Conservation (phyloP, 2,113 vertebrate species). For the Calidris pygmaea region DNA sequence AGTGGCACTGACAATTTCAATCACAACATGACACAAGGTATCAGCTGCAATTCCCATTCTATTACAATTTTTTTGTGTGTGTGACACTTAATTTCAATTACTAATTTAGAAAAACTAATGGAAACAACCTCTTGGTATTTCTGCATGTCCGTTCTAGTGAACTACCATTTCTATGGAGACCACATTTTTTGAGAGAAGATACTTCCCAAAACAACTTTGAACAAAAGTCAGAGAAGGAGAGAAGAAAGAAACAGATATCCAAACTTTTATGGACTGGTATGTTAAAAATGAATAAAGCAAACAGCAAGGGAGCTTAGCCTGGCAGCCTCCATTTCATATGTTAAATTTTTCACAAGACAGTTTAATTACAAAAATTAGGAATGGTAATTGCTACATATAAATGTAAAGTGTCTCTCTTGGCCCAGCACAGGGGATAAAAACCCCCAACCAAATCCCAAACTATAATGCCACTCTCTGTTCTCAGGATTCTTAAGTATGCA, state of each 20-base stretch:
- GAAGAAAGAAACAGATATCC: neutral
- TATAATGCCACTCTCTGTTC: conserved; percentile 40
- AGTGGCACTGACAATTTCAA: neutral
- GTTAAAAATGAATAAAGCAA: neutral
- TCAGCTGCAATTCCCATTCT: neutral
- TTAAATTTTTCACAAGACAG: conserved; percentile 13
- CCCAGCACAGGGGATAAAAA: conserved; percentile 25
- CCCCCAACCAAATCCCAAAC: conserved; percentile 42
- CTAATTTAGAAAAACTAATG: neutral
- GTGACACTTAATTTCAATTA: neutral
- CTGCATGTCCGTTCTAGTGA: neutral
- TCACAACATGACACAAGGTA: neutral
- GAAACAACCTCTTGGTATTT: neutral
- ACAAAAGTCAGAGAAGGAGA: neutral
- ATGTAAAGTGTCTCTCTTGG: conserved; percentile 51
- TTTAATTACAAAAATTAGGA: conserved; percentile 58
- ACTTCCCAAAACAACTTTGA: neutral
- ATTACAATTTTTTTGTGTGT: neutral
- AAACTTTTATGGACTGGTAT: neutral
- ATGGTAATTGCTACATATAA: conserved; percentile 44
- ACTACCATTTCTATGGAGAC: neutral
- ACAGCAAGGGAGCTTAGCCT: neutral
- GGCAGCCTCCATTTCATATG: neutral
- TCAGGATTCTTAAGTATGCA: conserved; percentile 71
- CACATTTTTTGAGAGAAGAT: neutral